These are phyloP conservation scores for Entomobrya multifasciata DNA, from an alignment of 2,888 invertebrate genomes.

Conservation along the genomic window DNA sequence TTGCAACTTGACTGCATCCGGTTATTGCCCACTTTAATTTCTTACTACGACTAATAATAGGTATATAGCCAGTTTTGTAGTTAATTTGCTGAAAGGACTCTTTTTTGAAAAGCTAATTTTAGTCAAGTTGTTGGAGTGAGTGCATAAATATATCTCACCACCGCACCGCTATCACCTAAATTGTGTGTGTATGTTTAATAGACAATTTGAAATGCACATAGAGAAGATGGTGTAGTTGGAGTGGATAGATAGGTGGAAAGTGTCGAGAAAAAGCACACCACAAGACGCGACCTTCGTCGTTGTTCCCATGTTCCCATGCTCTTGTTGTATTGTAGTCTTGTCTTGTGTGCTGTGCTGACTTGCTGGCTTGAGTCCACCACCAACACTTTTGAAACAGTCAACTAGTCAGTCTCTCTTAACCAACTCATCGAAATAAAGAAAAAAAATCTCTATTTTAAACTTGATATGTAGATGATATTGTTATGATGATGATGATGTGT, in stretches of 20 bases:
- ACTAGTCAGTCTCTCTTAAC: too few relatives aligned
- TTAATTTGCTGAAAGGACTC: constrained; percentile 37
- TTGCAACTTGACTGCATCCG: too few relatives aligned
- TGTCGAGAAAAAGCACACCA: constrained; percentile 47
- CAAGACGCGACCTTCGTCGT: constrained; percentile 72
- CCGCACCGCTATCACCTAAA: too few relatives aligned
- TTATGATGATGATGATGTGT: too few relatives aligned
- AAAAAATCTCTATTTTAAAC: too few relatives aligned
- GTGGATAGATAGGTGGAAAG: constrained; percentile 11
- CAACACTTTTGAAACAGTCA: too few relatives aligned
- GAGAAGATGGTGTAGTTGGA: not conserved
- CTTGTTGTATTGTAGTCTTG: too few relatives aligned
- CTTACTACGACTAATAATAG: not conserved
- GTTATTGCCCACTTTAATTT: too few relatives aligned
- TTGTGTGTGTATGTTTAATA: not conserved
- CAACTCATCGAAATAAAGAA: too few relatives aligned
- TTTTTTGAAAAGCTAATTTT: constrained; percentile 71
- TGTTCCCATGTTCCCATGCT: constrained; percentile 71
- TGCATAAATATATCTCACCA: constrained; percentile 52
- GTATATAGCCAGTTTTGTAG: constrained; percentile 44
- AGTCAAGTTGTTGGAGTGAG: constrained; percentile 18
- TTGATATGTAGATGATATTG: too few relatives aligned
- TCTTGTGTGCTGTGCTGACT: too few relatives aligned
- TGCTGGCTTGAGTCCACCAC: constrained; percentile 68
- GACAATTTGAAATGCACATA: too few relatives aligned